Evolutionary conservation across 1,140 invertebrate genomes (phyloP), one percentile per base, ranked within the genome.

Genomic region (Bombus confusus): DNA sequence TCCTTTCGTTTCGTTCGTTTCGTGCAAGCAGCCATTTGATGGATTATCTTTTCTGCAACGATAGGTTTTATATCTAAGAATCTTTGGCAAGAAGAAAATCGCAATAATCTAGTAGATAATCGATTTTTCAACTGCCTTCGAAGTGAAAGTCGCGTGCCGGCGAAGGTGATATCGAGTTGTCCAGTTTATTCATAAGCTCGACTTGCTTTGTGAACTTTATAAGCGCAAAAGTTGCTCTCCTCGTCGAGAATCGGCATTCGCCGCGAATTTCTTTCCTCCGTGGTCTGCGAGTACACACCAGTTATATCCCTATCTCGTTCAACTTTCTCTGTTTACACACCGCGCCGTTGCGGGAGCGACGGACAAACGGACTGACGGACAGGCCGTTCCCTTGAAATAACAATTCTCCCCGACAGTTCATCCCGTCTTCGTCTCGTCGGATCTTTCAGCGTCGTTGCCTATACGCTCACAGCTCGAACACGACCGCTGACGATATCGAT

Each of bases 281-380:
- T 72, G 13, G 68, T 64, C 43, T 52, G 80, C 79, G 74, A 52
- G 52, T 71, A 79, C 83, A 88, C 80, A 83, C 78, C 86, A 76
- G 85, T 83, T 86, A 83, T 74, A 87, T 89, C 88, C 86, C 84
- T 87, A 91, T 91, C 87, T 85, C 83, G 87, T 89, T 86, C 87
- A 90, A 87, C 85, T 86, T 88, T 87, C 90, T 88, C 87, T 93
- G 92, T 93, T 93, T 93, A 93, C 91, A 86, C 88, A 93, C 83
- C 86, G 90, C 87, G 87, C 91, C 88, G 86, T 87, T 87, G 75
- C 87, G 86, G 88, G 88, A 91, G 85, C 72, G 86, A 91, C 71
- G 91, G 91, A 87, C 90, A 86, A 88, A 88, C 88, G 87, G 78
- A 87, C 85, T 81, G 87, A 87, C 88, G 87, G 87, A 85, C 90